Base-by-base conservation (phyloP, 2,888 invertebrate species). In the Hartigia nigra region DNA sequence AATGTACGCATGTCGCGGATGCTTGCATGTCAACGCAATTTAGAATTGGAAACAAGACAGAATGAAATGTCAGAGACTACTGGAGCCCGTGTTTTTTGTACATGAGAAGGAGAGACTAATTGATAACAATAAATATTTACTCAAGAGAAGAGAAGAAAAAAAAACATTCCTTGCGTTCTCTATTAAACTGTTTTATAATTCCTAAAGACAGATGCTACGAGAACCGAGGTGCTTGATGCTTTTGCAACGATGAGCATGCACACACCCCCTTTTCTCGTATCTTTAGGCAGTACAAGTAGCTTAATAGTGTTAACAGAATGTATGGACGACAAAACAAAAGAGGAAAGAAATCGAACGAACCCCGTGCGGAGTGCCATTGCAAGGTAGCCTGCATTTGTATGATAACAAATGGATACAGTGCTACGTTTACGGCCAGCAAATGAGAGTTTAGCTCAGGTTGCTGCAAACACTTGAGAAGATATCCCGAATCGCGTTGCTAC, bases 301-400 rank as follows among this genome's bases (percentile, higher is more conserved):
- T 77, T 31, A 69, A 37, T 74, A 77, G 70, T 11, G 39, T 55
- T 70, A 36, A 78, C 76, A 70, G 32, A 70, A 76, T 1, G n/a
- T 55, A 23, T 9, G 1, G 23, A 55, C 23, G 55, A 55, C 23
- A 55, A 55, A 55, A 55, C 23, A 2, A 55, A 35, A 35, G 31
- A 31, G n/a, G 14, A 39, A 75, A 75, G 75, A 36, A n/a, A 75
- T 37, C 23, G 35, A 23, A 55, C 23, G 55, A 14, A 23, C 55
- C 55, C 55, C 55, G 55, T 55, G 78, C 81, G 81, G 84, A 89
- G 87, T 88, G 86, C 85, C 86, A 86, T 84, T 84, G 86, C 89
- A 90, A 90, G 89, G 88, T 89, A 89, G 86, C 87, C 88, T 87
- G 87, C 83, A 88, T 86, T 88, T 87, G 84, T 84, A 88, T 83